Base-by-base conservation (phyloP, 1,140 invertebrate species). In the Gonioctena quinquepunctata region DNA sequence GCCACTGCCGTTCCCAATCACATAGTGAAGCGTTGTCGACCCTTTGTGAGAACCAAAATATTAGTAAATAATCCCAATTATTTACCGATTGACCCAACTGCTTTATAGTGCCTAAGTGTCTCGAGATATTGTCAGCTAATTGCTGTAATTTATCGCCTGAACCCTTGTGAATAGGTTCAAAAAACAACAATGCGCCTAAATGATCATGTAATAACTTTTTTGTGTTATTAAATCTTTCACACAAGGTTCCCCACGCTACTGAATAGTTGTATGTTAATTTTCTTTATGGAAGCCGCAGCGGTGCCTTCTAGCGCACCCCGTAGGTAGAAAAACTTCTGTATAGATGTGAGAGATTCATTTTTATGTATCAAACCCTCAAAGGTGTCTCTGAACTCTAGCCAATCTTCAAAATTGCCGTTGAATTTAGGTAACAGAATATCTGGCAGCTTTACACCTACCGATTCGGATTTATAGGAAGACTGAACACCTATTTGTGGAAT, bases 261-360 rank as follows among this genome's bases (percentile, higher is more conserved):
- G 23, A 6, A 49, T 75, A 75, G 56, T 75, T 75, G 16, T 50
- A 18, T 13, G 61, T 75, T 59, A 2, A 69, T 16, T 1, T 52
- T 63, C 21, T 26, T 21, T 25, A 74, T 69, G 3, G 71, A 48
- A 19, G 68, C 25, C 3, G 48, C n/a, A 25, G 70, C 70, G 27
- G 13, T 19, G n/a, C 50, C 56, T 18, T 4, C 11, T 23, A 75
- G 22, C 3, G 66, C 61, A n/a, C 63, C 52, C 22, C 65, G 16
- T 33, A 71, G 22, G 48, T 75, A 72, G 60, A 72, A 57, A 48
- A 69, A 74, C 42, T 72, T 72, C 60, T 66, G 62, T 18, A 74
- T 66, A 11, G 56, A 1, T 26, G 13, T 48, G 16, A 72, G 13
- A 3, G 26, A 21, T 8, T 52, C 23, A 42, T 70, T 75, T 42